A percentile compares a stretch with the other conserved stretches of the same genome.
Conservation (phyloP, 2,797 vertebrate genomes). For the Orestias chungarensis region DNA sequence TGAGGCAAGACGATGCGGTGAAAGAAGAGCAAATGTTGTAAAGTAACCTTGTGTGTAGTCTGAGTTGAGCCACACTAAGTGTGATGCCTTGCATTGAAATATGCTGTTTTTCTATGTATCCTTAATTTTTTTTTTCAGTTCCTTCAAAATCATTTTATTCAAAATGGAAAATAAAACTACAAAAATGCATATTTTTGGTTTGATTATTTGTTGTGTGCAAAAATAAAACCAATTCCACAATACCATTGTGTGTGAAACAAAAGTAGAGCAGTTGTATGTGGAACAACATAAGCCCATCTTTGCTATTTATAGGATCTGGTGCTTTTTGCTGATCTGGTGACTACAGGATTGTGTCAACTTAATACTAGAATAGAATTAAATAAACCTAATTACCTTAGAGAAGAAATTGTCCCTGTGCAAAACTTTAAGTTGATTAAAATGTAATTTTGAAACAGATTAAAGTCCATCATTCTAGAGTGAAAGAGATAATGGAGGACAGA, state of each 20-base stretch:
- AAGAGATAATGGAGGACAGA: background rate
- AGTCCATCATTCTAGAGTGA: background rate
- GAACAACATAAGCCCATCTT: background rate
- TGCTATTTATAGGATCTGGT: background rate
- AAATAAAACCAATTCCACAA: background rate
- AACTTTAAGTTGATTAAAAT: too few relatives aligned
- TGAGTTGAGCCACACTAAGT: constrained; percentile 57
- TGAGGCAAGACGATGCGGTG: constrained; percentile 8
- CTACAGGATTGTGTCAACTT: background rate
- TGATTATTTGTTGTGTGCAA: constrained; percentile 18
- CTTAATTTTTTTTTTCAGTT: constrained; percentile 73
- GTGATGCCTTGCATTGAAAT: constrained; percentile 52
- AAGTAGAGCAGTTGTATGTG: background rate
- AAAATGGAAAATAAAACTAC: constrained; percentile 60
- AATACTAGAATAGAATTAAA: background rate
- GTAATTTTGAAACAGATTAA: background rate
- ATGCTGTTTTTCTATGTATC: constrained; percentile 75
- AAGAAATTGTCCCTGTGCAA: too few relatives aligned
- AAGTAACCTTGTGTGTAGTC: constrained; percentile 39
- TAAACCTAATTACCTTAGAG: background rate
- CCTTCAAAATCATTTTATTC: too few relatives aligned
- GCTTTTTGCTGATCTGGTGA: too few relatives aligned
- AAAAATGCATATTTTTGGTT: background rate
- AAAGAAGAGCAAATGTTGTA: constrained; percentile 40
- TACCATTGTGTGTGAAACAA: background rate